phyloP scores from a whole-genome alignment of 2,888 invertebrate species.

The Nemurella pictetii region DNA sequence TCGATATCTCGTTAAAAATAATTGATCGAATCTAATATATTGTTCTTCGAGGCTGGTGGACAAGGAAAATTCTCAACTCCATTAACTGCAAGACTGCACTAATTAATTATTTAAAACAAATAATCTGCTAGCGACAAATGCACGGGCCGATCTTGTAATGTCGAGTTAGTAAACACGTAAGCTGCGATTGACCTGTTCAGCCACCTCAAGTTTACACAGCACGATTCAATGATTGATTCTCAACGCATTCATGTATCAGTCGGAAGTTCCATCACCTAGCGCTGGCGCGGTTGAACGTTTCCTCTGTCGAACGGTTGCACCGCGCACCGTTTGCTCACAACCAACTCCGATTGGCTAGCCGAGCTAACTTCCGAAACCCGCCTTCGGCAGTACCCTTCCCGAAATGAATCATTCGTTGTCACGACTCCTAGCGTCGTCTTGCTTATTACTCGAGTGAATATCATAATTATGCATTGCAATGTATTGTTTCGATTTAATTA shows the following conservation, averaged over 20 bases:
- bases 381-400: too few species aligned
- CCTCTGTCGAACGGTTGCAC: background rate
- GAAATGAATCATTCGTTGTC: background rate
- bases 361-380: too few species aligned
- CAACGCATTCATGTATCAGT: background rate
- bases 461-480: conserved; percentile 8
- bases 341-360: too few species aligned
- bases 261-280: background rate
- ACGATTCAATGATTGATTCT: background rate
- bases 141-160: background rate
- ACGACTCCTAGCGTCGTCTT: background rate
- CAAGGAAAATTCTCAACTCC: background rate
- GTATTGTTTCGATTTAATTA: conserved; percentile 18
- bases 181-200: background rate
- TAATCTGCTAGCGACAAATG: background rate
- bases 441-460: conserved; percentile 24
- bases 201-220: background rate
- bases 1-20: background rate
- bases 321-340: too few species aligned
- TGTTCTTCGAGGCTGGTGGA: background rate
- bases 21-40: background rate
- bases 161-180: background rate
- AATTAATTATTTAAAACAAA: background rate
- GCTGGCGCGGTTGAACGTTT: background rate
- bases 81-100: background rate